Evolutionary conservation across 2,797 vertebrate species (phyloP).

Genomic region (Geotrypetes seraphini): DNA sequence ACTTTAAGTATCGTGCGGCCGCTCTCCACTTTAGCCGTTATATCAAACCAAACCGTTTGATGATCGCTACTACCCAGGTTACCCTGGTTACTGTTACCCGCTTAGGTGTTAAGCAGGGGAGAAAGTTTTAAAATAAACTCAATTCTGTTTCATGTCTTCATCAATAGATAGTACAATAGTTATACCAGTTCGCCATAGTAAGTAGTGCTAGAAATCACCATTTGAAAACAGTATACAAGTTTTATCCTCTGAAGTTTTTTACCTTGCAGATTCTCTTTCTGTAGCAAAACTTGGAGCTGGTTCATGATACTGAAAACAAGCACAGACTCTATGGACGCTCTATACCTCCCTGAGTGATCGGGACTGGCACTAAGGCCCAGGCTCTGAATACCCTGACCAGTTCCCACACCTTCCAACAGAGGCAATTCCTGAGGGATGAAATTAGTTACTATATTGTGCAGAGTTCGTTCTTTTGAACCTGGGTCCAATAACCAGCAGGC

Average conservation of each 20-base stretch:
- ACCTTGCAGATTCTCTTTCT: slow-evolving; percentile 77
- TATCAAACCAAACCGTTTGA: too few species aligned
- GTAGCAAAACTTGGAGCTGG: slow-evolving; percentile 59
- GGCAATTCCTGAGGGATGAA: slow-evolving; percentile 73
- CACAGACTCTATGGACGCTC: slow-evolving; percentile 75
- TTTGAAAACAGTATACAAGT: too few species aligned
- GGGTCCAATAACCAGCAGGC: slow-evolving; percentile 89
- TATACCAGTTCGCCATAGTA: too few species aligned
- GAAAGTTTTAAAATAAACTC: too few species aligned
- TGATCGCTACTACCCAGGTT: too few species aligned
- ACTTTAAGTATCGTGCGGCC: too few species aligned
- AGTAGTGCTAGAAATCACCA: too few species aligned
- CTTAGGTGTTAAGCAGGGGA: too few species aligned
- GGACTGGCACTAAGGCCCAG: slow-evolving; percentile 52
- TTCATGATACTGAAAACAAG: slow-evolving; percentile 66
- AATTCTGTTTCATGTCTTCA: too few species aligned
- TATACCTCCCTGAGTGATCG: slow-evolving; percentile 68
- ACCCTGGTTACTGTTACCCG: too few species aligned
- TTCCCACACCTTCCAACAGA: slow-evolving; percentile 66
- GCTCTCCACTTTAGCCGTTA: too few species aligned
- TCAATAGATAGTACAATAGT: too few species aligned
- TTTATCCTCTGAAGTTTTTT: not conserved
- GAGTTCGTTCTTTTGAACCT: slow-evolving; percentile 73
- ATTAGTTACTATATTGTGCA: slow-evolving; percentile 82
- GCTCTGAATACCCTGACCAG: slow-evolving; percentile 59